These are phyloP conservation scores for Gallinago paraguaiae DNA, from an alignment of 2,113 vertebrate species.

Conservation along the genomic window DNA sequence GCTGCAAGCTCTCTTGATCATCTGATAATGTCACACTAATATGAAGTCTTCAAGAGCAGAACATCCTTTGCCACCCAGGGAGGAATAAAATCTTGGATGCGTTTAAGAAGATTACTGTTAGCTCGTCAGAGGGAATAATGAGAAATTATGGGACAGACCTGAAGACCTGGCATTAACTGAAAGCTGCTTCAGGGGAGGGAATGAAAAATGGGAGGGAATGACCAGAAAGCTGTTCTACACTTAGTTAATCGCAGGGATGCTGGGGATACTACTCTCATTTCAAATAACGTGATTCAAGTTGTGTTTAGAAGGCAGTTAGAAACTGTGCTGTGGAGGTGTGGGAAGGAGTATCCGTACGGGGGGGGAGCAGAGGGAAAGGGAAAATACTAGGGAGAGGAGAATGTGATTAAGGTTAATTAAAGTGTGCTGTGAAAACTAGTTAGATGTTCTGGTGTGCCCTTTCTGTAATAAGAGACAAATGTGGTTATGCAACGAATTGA, in stretches of 20 bases:
- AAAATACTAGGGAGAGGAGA: not conserved
- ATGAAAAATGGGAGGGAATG: not conserved
- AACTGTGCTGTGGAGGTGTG: not conserved
- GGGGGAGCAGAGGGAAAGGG: not conserved
- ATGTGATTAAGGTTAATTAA: constrained; percentile 48
- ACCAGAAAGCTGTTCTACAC: not conserved
- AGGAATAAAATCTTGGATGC: constrained; percentile 30
- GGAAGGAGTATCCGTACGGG: not conserved
- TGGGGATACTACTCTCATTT: not conserved
- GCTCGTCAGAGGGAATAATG: constrained; percentile 31
- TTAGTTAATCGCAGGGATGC: not conserved
- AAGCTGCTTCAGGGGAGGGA: not conserved
- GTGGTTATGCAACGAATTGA: not conserved
- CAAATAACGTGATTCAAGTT: not conserved
- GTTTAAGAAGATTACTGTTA: constrained; percentile 48
- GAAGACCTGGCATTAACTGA: constrained; percentile 9
- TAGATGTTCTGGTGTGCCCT: constrained; percentile 7
- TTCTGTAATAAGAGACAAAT: not conserved
- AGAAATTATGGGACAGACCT: constrained; percentile 27
- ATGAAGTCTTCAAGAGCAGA: not conserved
- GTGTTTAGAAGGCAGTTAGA: not conserved
- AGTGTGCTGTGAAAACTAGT: constrained; percentile 22
- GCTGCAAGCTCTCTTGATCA: not conserved
- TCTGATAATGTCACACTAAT: not conserved
- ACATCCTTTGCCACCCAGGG: constrained; percentile 3